These are phyloP conservation scores for Nansenia antarctica DNA, from an alignment of 2,113 vertebrate genomes.

Conservation along the genomic window DNA sequence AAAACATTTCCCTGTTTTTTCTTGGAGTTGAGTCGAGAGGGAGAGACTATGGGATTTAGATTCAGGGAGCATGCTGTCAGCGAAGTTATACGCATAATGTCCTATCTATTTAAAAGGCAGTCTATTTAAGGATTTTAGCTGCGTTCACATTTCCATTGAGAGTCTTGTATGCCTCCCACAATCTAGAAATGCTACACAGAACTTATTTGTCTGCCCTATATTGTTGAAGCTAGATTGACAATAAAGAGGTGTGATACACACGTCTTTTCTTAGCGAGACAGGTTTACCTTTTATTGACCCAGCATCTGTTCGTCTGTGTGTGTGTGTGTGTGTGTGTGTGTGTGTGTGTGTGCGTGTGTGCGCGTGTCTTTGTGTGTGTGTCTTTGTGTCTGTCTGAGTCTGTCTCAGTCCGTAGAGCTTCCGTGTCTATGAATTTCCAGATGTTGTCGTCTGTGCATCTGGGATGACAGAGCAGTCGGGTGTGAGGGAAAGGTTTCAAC, in stretches of 20 bases:
- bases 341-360: slow-evolving; percentile 1
- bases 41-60: too few relatives aligned
- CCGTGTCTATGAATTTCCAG: slow-evolving; percentile 48
- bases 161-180: neutral
- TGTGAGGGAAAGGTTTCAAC: slow-evolving; percentile 52
- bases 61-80: too few relatives aligned
- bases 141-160: neutral
- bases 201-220: neutral
- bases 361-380: slow-evolving; percentile 2
- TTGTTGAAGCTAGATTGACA: neutral
- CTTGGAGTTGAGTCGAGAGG: slow-evolving; percentile 33
- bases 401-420: slow-evolving; percentile 4
- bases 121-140: slow-evolving; percentile 31
- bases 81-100: slow-evolving; percentile 43
- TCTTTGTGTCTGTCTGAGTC: neutral
- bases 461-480: slow-evolving; percentile 52
- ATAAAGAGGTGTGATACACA: neutral
- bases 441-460: slow-evolving; percentile 61
- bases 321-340: slow-evolving; percentile 1
- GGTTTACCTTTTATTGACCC: slow-evolving; percentile 55
- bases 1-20: slow-evolving; percentile 46
- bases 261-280: slow-evolving; percentile 13
- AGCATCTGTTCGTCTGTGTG: neutral
- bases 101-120: slow-evolving; percentile 37
- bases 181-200: slow-evolving; percentile 5